Conservation (phyloP, 1,140 invertebrate species). For the Copidosoma floridanum region DNA sequence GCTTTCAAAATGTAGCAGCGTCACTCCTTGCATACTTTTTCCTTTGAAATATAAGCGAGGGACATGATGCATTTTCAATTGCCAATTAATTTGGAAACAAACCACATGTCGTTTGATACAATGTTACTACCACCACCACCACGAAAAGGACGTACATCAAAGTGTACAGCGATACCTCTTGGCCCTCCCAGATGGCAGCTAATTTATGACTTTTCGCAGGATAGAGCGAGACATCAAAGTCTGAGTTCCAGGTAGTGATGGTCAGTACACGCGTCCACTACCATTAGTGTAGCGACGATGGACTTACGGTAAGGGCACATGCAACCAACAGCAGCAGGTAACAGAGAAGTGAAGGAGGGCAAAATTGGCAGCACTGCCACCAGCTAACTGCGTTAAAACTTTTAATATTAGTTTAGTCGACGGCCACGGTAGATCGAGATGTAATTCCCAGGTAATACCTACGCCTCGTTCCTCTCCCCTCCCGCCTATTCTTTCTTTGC, state of each 20-base stretch:
- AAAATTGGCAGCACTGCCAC: constrained; percentile 3
- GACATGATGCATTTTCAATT: background rate
- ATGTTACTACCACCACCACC: too few relatives aligned
- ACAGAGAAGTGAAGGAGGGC: too few relatives aligned
- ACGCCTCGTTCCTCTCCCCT: background rate
- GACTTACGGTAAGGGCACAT: constrained; percentile 42
- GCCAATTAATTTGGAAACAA: too few relatives aligned
- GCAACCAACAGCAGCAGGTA: constrained; percentile 23
- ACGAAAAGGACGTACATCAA: too few relatives aligned
- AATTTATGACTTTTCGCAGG: constrained; percentile 55
- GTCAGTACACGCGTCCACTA: constrained; percentile 49
- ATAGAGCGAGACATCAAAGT: constrained; percentile 58
- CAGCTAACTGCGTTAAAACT: constrained; percentile 58
- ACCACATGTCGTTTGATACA: constrained; percentile 2
- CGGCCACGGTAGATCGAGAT: constrained; percentile 59
- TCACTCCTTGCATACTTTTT: background rate
- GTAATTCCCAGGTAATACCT: constrained; percentile 59
- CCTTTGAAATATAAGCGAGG: background rate
- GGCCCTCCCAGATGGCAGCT: constrained; percentile 38
- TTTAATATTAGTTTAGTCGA: constrained; percentile 61
- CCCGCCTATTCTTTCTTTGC: too few relatives aligned
- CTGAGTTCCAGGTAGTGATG: constrained; percentile 50
- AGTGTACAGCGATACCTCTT: too few relatives aligned
- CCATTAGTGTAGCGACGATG: constrained; percentile 52
- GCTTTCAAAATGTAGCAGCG: too few relatives aligned